phyloP scores from a whole-genome alignment of 2,113 vertebrate genomes.

The Myotis lucifugus region DNA sequence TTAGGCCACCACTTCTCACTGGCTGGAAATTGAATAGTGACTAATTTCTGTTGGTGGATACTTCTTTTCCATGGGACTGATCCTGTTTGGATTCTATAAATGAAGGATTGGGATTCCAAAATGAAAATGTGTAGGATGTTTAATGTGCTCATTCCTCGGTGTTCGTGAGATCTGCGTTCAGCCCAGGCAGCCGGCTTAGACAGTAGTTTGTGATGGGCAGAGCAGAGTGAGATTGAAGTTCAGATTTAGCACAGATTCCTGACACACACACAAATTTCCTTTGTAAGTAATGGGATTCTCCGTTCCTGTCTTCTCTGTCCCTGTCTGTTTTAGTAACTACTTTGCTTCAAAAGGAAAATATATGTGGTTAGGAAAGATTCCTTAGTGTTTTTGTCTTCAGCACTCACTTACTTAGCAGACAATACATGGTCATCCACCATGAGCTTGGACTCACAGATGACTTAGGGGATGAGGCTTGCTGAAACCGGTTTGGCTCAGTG shows the following conservation, averaged over 20 bases:
- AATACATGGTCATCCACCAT: not conserved
- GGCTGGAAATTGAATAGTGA: not conserved
- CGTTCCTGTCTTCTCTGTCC: slow-evolving; percentile 17
- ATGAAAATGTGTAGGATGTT: slow-evolving; percentile 65
- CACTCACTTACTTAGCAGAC: not conserved
- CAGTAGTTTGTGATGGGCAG: slow-evolving; percentile 74
- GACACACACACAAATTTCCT: slow-evolving; percentile 48
- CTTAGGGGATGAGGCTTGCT: not conserved
- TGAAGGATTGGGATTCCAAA: slow-evolving; percentile 70
- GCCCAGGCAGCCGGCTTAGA: slow-evolving; percentile 62
- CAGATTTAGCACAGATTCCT: slow-evolving; percentile 52
- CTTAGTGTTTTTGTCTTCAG: not conserved
- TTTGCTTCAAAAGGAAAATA: slow-evolving; percentile 49
- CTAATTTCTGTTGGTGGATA: slow-evolving; percentile 14
- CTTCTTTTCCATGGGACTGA: slow-evolving; percentile 45
- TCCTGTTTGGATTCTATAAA: not conserved
- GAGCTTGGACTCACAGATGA: not conserved
- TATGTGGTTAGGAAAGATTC: slow-evolving; percentile 28
- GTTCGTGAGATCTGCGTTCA: slow-evolving; percentile 72
- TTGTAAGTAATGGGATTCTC: slow-evolving; percentile 63
- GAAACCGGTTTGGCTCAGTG: too few species aligned
- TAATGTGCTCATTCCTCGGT: slow-evolving; percentile 63
- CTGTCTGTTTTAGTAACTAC: slow-evolving; percentile 1
- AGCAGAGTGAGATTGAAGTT: slow-evolving; percentile 69
- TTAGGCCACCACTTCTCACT: slow-evolving; percentile 29